phyloP scores from a whole-genome alignment of 30 jellyfish, hydroid and myxozoan genomes.

The Aurelia aurita complex sp. Pacific region DNA sequence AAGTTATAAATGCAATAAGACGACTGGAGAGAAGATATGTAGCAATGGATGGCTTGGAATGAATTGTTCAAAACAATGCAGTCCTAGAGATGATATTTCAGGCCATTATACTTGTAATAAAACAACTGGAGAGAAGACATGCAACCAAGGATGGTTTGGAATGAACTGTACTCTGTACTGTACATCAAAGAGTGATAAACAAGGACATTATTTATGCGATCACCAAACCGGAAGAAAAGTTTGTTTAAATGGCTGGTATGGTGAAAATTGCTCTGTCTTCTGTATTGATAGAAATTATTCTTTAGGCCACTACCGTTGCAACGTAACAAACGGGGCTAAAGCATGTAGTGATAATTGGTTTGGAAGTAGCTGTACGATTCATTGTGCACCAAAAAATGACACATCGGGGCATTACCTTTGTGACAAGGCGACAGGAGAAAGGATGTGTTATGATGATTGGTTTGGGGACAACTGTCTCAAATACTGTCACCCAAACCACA shows the following conservation, averaged over 20 bases:
- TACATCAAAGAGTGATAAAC: constrained; percentile 20
- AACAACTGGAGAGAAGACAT: constrained; percentile 29
- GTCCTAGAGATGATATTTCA: constrained; percentile 26
- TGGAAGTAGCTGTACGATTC: constrained; percentile 1
- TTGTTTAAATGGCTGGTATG: constrained; percentile 25
- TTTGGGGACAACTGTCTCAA: constrained; percentile 9
- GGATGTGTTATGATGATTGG: not conserved
- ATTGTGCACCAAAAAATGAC: constrained; percentile 5
- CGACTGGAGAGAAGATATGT: constrained; percentile 28
- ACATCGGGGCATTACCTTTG: constrained; percentile 1
- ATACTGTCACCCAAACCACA: not conserved
- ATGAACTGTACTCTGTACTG: constrained; percentile 39
- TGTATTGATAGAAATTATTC: constrained; percentile 5
- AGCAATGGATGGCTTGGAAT: constrained; percentile 31
- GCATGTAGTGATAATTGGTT: not conserved
- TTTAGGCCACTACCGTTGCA: constrained; percentile 5
- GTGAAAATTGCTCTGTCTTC: constrained; percentile 14
- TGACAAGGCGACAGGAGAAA: not conserved
- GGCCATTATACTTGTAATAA: constrained; percentile 64
- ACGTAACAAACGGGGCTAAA: not conserved
- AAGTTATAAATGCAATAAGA: constrained; percentile 9
- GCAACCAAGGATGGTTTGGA: constrained; percentile 55
- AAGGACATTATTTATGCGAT: constrained; percentile 50
- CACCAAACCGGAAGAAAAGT: constrained; percentile 22
- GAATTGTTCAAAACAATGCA: constrained; percentile 22